Conservation (phyloP, 2,797 vertebrate genomes). For the Parotocinclus haroldoi region DNA sequence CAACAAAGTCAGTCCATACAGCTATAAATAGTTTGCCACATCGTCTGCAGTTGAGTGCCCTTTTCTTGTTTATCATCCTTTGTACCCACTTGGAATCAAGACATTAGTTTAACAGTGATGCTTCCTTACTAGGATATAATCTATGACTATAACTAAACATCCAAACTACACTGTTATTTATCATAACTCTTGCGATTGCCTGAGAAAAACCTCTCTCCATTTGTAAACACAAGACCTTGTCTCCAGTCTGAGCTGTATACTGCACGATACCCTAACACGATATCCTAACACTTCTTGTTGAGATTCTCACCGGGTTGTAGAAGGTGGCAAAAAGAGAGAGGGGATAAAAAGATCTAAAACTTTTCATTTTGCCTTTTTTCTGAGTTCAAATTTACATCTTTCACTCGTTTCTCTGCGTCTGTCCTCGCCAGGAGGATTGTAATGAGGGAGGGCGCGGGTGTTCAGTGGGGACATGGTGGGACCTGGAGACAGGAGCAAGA, state of each 20-base stretch:
- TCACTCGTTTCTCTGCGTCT: constrained; percentile 82
- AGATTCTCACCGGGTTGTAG: constrained; percentile 47
- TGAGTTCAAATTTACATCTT: constrained; percentile 90
- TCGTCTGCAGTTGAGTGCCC: no score
- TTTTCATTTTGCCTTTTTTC: constrained; percentile 77
- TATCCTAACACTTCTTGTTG: constrained; percentile 34
- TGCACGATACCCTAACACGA: constrained; percentile 26
- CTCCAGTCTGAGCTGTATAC: constrained; percentile 26
- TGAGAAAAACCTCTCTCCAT: constrained; percentile 4
- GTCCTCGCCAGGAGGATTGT: constrained; percentile 96
- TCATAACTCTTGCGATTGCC: neutral
- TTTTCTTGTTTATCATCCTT: no score
- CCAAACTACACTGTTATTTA: no score
- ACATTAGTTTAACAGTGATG: no score
- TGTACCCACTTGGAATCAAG: no score
- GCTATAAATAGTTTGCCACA: no score
- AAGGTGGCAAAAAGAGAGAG: constrained; percentile 57
- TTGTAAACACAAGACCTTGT: constrained; percentile 21
- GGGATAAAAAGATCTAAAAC: constrained; percentile 82
- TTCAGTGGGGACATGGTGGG: constrained; percentile 91
- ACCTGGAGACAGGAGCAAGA: constrained; percentile 82
- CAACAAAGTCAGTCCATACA: no score
- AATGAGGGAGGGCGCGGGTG: constrained; percentile 92
- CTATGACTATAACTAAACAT: no score
- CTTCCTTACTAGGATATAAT: no score